Conservation (phyloP, 2,113 vertebrate species). For the Nycticebus coucang region DNA sequence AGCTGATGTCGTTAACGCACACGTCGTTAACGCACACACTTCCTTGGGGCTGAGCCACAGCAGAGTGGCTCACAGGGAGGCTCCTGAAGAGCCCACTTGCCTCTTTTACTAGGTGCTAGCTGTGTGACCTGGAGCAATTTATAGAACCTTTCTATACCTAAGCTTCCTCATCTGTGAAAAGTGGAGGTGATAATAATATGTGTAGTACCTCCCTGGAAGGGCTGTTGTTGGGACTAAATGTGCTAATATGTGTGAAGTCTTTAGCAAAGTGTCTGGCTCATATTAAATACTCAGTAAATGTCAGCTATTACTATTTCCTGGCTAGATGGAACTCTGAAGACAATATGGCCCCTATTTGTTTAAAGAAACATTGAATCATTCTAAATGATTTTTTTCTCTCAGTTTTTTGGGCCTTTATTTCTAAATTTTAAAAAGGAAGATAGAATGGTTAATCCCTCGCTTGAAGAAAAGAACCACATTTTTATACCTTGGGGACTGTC, state of each 20-base stretch:
- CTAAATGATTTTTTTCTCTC: neutral
- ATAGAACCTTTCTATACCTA: neutral
- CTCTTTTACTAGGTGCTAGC: neutral
- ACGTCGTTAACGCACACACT: neutral
- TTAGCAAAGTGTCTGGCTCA: neutral
- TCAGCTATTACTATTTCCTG: slow-evolving; percentile 19
- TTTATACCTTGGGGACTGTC: neutral
- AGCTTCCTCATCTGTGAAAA: neutral
- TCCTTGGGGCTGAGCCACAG: neutral
- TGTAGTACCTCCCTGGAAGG: neutral
- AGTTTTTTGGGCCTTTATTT: neutral
- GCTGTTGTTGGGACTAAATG: neutral
- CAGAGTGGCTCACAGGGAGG: too few species aligned
- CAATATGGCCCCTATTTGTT: neutral
- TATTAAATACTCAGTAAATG: neutral
- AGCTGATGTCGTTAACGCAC: neutral
- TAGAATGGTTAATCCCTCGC: neutral
- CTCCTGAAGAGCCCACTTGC: neutral
- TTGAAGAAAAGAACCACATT: slow-evolving; percentile 4
- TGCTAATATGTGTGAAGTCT: neutral
- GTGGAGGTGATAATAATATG: neutral
- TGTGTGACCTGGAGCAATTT: neutral
- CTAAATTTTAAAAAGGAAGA: slow-evolving; percentile 34
- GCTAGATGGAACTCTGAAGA: neutral
- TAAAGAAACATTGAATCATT: slow-evolving; percentile 33